A percentile compares a stretch with the other conserved stretches of the same genome.
phyloP scores from a whole-genome alignment of 2,888 invertebrate genomes.

The Sisyra terminalis region DNA sequence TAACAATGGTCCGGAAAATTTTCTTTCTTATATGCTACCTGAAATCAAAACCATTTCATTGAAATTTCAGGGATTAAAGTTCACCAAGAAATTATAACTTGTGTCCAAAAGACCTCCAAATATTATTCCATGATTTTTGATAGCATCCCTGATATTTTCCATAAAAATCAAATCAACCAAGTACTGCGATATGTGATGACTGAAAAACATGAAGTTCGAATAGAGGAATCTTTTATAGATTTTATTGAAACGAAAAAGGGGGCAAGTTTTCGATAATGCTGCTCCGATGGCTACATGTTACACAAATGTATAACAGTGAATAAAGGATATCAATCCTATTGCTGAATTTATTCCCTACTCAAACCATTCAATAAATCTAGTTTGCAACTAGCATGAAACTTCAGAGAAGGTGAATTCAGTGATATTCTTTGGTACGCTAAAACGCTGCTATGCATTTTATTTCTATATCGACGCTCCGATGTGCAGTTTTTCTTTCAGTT shows the following conservation, averaged over 20 bases:
- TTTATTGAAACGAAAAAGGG: conserved; percentile 15
- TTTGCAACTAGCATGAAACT: too few relatives aligned
- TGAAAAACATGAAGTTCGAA: conserved; percentile 11
- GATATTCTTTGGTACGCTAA: conserved; percentile 9
- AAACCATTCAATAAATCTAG: conserved; percentile 11
- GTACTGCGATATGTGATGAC: too few relatives aligned
- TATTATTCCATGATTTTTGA: too few relatives aligned
- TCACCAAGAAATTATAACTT: too few relatives aligned
- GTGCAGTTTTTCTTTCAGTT: conserved; percentile 10
- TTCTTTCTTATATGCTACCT: too few relatives aligned
- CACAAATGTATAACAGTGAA: conserved; percentile 11
- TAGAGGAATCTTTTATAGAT: conserved; percentile 15
- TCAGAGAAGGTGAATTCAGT: conserved; percentile 9
- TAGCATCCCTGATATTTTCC: too few relatives aligned
- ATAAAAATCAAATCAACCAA: too few relatives aligned
- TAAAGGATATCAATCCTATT: conserved; percentile 13
- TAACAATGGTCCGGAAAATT: too few relatives aligned
- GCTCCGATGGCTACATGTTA: conserved; percentile 13
- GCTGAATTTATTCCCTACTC: conserved; percentile 10
- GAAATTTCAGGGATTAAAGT: too few relatives aligned
- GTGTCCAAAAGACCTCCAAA: too few relatives aligned
- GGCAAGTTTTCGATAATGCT: conserved; percentile 17
- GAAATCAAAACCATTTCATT: too few relatives aligned
- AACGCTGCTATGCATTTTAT: conserved; percentile 13
- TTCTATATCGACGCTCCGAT: conserved; percentile 13